A percentile compares a stretch with the other conserved stretches of the same genome.
Conservation (phyloP, 2,888 invertebrate genomes). For the Tipula unca region DNA sequence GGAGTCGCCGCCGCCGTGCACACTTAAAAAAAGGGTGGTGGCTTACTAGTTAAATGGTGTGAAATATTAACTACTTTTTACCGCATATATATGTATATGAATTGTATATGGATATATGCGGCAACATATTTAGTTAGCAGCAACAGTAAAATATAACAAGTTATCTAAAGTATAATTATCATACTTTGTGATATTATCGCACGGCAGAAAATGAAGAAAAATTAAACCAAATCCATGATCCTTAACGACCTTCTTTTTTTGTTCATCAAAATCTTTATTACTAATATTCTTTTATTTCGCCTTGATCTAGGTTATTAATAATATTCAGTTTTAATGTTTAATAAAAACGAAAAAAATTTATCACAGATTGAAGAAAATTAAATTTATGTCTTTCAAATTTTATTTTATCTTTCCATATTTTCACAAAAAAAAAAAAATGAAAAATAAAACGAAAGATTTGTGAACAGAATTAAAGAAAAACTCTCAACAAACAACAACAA, state of each 20-base stretch:
- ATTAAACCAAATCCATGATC: not conserved
- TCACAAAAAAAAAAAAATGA: not conserved
- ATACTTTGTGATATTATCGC: not conserved
- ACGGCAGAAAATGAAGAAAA: not conserved
- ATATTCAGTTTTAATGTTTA: not conserved
- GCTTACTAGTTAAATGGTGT: not conserved
- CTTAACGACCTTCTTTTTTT: not conserved
- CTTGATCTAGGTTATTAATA: constrained; percentile 14
- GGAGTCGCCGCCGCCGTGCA: not conserved
- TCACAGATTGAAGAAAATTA: constrained; percentile 14
- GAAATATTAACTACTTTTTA: not conserved
- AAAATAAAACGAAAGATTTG: not conserved
- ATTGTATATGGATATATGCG: not conserved
- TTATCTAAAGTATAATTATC: not conserved
- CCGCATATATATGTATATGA: not conserved
- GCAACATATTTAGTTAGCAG: not conserved
- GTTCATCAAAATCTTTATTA: not conserved
- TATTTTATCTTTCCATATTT: not conserved
- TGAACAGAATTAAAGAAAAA: not conserved
- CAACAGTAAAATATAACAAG: not conserved
- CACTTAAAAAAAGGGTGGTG: not conserved
- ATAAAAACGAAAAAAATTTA: not conserved
- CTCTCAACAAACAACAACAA: not conserved
- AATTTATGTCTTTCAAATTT: constrained; percentile 8
- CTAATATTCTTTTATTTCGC: not conserved